Conservation (phyloP, 2,113 vertebrate genomes). For the Phyllostomus discolor region DNA sequence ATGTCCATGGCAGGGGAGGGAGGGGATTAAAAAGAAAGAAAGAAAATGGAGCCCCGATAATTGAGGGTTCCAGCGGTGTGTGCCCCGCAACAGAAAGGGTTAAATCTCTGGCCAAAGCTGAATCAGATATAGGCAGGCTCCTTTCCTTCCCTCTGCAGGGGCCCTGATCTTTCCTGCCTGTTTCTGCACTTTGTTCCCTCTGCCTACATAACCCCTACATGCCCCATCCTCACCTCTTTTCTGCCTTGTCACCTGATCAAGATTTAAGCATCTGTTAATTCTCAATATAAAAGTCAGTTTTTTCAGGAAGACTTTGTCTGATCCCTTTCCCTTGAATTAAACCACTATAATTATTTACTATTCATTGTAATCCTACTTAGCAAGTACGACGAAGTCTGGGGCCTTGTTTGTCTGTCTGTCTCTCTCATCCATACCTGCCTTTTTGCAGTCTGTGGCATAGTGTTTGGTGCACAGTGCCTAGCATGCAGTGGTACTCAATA, state of each 20-base stretch:
- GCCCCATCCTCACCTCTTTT: not conserved
- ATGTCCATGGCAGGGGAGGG: too few relatives aligned
- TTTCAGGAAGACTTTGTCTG: not conserved
- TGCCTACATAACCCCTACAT: not conserved
- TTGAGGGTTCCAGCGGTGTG: not conserved
- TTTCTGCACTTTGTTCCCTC: not conserved
- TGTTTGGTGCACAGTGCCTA: not conserved
- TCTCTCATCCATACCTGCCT: not conserved
- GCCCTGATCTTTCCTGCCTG: not conserved
- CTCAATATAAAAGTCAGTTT: conserved; percentile 7
- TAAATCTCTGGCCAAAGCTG: not conserved
- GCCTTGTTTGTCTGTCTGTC: not conserved
- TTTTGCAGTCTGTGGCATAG: not conserved
- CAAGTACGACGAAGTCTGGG: not conserved
- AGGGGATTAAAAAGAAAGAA: not conserved
- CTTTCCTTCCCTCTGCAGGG: not conserved
- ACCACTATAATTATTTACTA: not conserved
- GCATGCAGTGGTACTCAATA: not conserved
- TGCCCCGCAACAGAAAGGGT: not conserved
- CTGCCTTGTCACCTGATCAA: not conserved
- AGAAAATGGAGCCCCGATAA: not conserved
- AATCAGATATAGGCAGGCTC: not conserved
- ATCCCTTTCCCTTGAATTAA: conserved; percentile 5
- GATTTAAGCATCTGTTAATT: not conserved
- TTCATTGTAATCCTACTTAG: not conserved